These are phyloP conservation scores for Calameuta pallipes DNA, from an alignment of 2,888 invertebrate genomes.

Conservation along the genomic window DNA sequence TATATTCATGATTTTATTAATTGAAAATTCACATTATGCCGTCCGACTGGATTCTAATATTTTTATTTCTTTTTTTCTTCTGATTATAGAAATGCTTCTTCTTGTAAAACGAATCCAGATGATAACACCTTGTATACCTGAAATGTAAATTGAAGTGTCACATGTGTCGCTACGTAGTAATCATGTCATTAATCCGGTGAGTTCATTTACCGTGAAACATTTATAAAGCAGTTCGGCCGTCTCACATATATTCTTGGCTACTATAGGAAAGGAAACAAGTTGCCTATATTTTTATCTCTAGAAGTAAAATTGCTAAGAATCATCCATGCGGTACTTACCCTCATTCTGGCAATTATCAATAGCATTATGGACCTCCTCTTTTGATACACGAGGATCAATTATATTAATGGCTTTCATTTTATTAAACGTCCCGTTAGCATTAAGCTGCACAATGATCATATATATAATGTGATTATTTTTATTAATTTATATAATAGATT, in stretches of 20 bases:
- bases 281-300: not conserved
- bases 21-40: no score
- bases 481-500: not conserved
- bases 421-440: constrained; percentile 16
- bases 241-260: not conserved
- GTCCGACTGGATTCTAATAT: not conserved
- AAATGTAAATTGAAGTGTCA: not conserved
- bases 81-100: not conserved
- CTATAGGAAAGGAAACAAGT: not conserved
- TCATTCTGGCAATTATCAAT: not conserved
- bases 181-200: not conserved
- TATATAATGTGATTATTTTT: not conserved
- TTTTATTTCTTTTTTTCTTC: not conserved
- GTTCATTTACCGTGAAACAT: not conserved
- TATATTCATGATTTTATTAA: no score
- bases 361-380: not conserved
- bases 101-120: not conserved
- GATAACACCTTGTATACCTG: not conserved
- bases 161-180: not conserved
- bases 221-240: not conserved
- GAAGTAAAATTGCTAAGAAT: not conserved
- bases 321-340: not conserved
- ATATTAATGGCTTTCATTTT: not conserved
- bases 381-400: not conserved
- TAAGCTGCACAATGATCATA: constrained; percentile 4